Percentiles rank a stretch among this genome's conserved stretches.
Evolutionary conservation across 2,888 invertebrate genomes (phyloP).

Genomic region (Phaedon cochleariae): DNA sequence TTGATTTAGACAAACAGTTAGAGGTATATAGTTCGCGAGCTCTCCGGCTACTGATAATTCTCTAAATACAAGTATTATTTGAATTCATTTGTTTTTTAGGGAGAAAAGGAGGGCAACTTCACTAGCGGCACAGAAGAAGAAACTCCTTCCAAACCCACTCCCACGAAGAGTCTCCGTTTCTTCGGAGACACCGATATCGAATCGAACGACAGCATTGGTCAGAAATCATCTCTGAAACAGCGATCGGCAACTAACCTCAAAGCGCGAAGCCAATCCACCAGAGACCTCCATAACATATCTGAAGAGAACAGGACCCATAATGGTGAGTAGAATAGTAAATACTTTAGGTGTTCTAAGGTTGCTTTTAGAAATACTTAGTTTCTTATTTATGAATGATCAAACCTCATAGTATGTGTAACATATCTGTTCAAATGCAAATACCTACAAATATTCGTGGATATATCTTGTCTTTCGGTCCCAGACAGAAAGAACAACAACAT

Average conservation of each 20-base stretch:
- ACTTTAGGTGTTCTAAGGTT: too few species aligned
- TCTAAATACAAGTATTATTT: not conserved
- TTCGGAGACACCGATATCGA: conserved; percentile 86
- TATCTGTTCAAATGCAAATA: too few species aligned
- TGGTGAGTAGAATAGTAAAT: conserved; percentile 22
- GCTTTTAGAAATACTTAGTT: too few species aligned
- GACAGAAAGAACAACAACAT: too few species aligned
- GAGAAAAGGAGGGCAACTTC: conserved; percentile 60
- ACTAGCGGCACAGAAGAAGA: conserved; percentile 64
- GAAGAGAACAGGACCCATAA: conserved; percentile 61
- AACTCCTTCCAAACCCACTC: conserved; percentile 57
- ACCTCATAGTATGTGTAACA: too few species aligned
- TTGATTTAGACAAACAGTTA: too few species aligned
- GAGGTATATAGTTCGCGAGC: too few species aligned
- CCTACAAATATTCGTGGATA: too few species aligned
- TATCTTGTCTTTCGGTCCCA: too few species aligned
- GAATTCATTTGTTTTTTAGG: conserved; percentile 52
- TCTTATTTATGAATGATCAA: too few species aligned
- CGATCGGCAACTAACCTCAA: conserved; percentile 38
- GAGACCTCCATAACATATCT: conserved; percentile 69
- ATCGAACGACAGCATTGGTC: conserved; percentile 68
- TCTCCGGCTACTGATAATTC: too few species aligned
- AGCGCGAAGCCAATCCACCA: conserved; percentile 56
- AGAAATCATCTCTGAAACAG: conserved; percentile 47
- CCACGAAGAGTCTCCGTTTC: conserved; percentile 79